Evolutionary conservation across 2,113 vertebrate genomes (phyloP), one percentile per base, ranked within the genome.

Genomic region (Ctenodactylus gundi): DNA sequence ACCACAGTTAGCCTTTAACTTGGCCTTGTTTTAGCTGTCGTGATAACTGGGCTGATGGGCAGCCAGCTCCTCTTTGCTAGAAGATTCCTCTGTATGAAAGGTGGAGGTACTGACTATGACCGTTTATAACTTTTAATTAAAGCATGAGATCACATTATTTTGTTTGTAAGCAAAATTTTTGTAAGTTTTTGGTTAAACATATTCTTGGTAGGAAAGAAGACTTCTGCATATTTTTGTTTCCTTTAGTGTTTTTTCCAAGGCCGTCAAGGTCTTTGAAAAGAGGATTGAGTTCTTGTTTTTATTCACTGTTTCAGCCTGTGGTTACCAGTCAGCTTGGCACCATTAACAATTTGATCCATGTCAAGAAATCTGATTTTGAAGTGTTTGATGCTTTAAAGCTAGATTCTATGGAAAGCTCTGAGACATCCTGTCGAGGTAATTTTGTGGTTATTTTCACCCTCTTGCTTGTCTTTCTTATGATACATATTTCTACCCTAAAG

Each of bases 351-450:
- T 97, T 99, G 96, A 99, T 99, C 96, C 98, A 99, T 0, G 99
- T 99, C 98, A 99, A 99, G 98, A 99, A 99, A 96, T 99, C 99
- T 1, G 99, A 99, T 97, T 99, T 99, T 8, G 99, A 99, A 97
- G 99, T 99, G 96, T 99, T 99, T 55, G 99, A 99, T 84, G 99
- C 99, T 4, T 97, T 99, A 97, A 99, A 99, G 93, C 98, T 99
- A 49, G 99, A 99, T 97, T 99, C 99, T 31, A 98, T 99, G 97
- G 99, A 99, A 97, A 99, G 99, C 97, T 99, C 99, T 0, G 99
- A 99, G 97, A 99, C 99, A 44, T 99, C 99, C 88, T 99, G 99
- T 99, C 97, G 98, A 98, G 98, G 98, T 98, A 97, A 97, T 88
- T 96, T 96, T 96, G 14, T 34, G 34, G 31, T 60, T n/a, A 17